These are phyloP conservation scores for Podargus strigoides DNA, from an alignment of 2,797 vertebrate genomes.

Conservation along the genomic window DNA sequence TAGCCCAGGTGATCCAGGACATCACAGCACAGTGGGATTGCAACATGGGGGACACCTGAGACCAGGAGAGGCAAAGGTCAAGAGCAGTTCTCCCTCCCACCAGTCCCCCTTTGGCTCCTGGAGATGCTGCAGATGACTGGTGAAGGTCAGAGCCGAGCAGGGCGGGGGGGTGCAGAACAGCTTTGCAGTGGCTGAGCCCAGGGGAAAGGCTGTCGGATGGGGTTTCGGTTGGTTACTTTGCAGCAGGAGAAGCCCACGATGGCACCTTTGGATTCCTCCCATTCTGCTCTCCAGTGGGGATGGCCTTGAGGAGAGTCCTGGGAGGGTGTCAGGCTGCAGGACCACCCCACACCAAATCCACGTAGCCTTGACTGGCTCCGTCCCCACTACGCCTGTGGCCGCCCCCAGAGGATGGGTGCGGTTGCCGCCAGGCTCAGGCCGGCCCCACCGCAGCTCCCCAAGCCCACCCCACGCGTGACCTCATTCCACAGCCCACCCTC, in stretches of 20 bases:
- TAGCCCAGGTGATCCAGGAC: not conserved
- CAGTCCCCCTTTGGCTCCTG: not conserved
- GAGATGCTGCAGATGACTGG: not conserved
- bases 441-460: not conserved
- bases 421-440: not conserved
- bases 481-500: not conserved
- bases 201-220: not conserved
- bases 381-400: not conserved
- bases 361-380: fast-evolving
- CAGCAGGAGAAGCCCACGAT: fast-evolving
- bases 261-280: not conserved
- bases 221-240: not conserved
- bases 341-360: not conserved
- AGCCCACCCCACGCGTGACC: not conserved
- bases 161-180: not conserved
- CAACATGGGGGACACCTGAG: not conserved
- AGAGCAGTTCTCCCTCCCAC: fast-evolving
- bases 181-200: not conserved
- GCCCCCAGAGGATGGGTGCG: not conserved
- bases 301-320: not conserved
- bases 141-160: not conserved
- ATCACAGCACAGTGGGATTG: not conserved
- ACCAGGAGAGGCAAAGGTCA: not conserved
- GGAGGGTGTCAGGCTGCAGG: not conserved
- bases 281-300: not conserved